Base-by-base conservation (phyloP, 2,888 invertebrate genomes). In the Rhopalosiphum nymphaeae region DNA sequence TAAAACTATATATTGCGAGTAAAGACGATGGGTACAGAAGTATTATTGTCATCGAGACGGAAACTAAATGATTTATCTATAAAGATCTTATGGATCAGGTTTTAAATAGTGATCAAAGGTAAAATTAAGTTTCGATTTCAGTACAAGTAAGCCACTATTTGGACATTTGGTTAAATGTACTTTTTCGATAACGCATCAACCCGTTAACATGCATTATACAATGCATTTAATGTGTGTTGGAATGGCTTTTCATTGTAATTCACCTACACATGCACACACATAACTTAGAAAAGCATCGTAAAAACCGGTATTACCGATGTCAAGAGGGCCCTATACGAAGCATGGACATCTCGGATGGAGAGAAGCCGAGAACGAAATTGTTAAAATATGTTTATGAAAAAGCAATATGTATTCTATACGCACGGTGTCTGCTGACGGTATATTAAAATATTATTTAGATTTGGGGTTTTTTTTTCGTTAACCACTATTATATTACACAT, bases 291-390 rank as follows among this genome's bases (percentile, higher is more conserved):
- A 86, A 86, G 29, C n/a, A 86, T 86, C 44, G 46, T 86, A 29
- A 29, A 89, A 89, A 89, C 44, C 89, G 89, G 89, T 89, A 89
- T 89, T 29, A 29, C 42, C 42, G 44, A 57, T 42, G 57, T 57
- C 29, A 13, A 56, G 42, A 89, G 4, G 29, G 21, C 42, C 42
- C 44, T 42, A 49, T 49, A 26, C 36, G 26, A 25, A 89, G 53
- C 36, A 56, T 13, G 57, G 29, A 42, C 57, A 44, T 26, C 42
- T n/a, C 57, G 26, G 57, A 42, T 0, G 44, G 57, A 44, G 13
- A 57, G 44, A 89, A 57, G 29, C 29, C 29, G 46, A 49, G 29
- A 86, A 44, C 25, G 29, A 44, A 57, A 61, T 44, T 44, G 5
- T 56, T 44, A 26, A 57, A 57, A 89, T 44, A 44, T 44, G 44